Conservation (phyloP, 2,888 invertebrate species). For the Microplitis manilae region DNA sequence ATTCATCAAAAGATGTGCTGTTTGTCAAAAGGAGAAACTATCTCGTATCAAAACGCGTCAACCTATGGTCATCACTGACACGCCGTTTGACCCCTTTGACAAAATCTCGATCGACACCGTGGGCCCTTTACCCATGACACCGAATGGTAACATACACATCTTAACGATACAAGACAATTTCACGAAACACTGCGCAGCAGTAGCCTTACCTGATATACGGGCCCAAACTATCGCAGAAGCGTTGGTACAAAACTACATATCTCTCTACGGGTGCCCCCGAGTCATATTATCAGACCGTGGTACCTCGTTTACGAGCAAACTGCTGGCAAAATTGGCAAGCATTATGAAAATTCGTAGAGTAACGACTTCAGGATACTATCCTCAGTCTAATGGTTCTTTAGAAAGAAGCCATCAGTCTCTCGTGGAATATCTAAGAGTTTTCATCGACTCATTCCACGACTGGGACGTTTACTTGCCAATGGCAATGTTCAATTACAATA, state of each 20-base stretch:
- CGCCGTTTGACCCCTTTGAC: constrained; percentile 41
- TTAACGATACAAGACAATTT: constrained; percentile 38
- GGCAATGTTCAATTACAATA: constrained; percentile 17
- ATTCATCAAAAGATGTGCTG: constrained; percentile 40
- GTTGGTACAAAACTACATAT: constrained; percentile 6
- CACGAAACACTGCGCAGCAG: constrained; percentile 33
- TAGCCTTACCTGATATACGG: constrained; percentile 28
- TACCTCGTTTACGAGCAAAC: constrained; percentile 25
- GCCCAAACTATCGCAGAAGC: constrained; percentile 24
- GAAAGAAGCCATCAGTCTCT: constrained; percentile 37
- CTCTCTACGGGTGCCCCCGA: not conserved
- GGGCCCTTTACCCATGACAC: constrained; percentile 28
- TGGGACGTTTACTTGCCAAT: constrained; percentile 7
- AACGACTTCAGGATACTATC: constrained; percentile 3
- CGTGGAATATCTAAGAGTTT: constrained; percentile 10
- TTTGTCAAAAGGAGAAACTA: constrained; percentile 44
- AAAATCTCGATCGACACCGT: constrained; percentile 47
- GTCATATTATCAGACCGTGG: not conserved
- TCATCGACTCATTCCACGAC: not conserved
- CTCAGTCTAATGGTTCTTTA: constrained; percentile 17
- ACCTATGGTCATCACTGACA: constrained; percentile 47
- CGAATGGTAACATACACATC: constrained; percentile 36
- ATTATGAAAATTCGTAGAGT: not conserved
- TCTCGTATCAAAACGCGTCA: constrained; percentile 31
- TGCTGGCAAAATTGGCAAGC: constrained; percentile 26